Conservation (phyloP, 2,113 vertebrate species). For the Ceuthmochares aereus region DNA sequence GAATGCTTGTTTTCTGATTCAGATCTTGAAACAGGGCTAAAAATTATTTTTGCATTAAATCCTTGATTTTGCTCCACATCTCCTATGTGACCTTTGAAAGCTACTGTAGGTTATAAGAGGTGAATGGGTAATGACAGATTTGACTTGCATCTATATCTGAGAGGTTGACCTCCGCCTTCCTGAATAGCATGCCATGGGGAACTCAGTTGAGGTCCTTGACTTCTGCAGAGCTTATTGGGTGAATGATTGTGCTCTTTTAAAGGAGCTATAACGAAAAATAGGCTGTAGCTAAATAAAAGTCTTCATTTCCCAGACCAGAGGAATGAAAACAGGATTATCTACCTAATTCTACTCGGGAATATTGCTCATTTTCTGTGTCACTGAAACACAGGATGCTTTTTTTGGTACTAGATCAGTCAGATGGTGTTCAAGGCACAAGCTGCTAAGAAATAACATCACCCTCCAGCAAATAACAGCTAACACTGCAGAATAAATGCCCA, state of each 20-base stretch:
- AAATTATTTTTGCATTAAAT: not conserved
- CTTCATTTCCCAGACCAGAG: not conserved
- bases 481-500: not conserved
- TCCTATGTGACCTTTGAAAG: not conserved
- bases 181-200: rapidly evolving
- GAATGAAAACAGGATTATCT: not conserved
- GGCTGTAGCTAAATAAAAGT: not conserved
- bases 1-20: not conserved
- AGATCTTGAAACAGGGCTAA: not conserved
- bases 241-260: not conserved
- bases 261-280: not conserved
- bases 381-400: not conserved
- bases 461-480: not conserved
- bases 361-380: not conserved
- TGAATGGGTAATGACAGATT: not conserved
- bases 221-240: not conserved
- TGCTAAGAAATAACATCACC: not conserved
- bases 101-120: not conserved
- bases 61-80: not conserved
- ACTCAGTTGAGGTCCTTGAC: not conserved
- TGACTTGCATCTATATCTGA: not conserved
- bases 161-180: not conserved
- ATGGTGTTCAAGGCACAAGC: not conserved
- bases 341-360: not conserved
- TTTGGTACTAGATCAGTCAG: not conserved